Evolutionary conservation across 2,797 vertebrate genomes (phyloP), one percentile per base, ranked within the genome.

Genomic region (Melanotaenia boesemani): DNA sequence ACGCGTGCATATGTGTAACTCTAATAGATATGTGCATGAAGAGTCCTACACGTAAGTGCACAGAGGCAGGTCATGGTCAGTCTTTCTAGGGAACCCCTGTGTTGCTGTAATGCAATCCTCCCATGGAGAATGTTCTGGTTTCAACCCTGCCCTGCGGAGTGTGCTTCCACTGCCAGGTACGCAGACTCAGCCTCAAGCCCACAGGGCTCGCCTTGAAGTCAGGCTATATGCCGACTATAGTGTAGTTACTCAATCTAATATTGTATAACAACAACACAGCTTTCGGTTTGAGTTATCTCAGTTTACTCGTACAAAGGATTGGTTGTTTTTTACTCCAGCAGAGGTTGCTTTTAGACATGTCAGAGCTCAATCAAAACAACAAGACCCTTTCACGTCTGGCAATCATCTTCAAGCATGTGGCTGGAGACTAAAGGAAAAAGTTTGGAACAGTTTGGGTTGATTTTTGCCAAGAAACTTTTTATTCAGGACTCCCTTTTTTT

Each of bases 111-210:
- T 71, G 82, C 86, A 89, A 90, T 90, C 87, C 84, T 87, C 82
- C 88, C 87, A 70, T 12, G 4, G 86, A 89, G 89, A 93, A 90
- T 80, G 85, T 90, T 93, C 85, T 91, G 88, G 89, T 90, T 90
- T 88, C 89, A 89, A 88, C 85, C 79, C 81, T 90, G 88, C 88
- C 88, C 89, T 80, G 82, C 61, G 63, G 85, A 82, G 89, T 81
- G 79, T 77, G 86, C 87, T 89, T 76, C 79, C 78, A 70, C 75
- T 89, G 89, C 89, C 89, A 93, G 91, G 93, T 92, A 92, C 85
- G 77, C 83, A 76, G 60, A 82, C 74, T 48, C 80, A 82, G 78
- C 85, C 76, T 71, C 62, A 37, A 71, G 82, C 90, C 92, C 78
- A 73, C 77, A 65, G 90, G 89, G 86, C 89, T 84, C 24, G 30